Evolutionary conservation across 2,113 vertebrate species (phyloP).

Genomic region (Sporophila hypoxantha): DNA sequence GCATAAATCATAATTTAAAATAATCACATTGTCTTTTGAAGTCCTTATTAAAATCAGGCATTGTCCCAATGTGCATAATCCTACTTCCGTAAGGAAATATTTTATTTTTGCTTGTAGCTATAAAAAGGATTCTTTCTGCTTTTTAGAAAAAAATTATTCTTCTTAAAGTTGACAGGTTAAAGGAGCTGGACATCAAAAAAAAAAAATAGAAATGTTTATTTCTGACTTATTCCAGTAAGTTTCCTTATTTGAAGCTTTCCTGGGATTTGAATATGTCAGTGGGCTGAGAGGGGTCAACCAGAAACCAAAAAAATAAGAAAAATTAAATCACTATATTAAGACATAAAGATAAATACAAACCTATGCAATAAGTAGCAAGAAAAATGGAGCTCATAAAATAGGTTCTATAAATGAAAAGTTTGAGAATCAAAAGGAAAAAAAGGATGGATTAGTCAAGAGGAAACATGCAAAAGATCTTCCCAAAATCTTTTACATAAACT

Average conservation of each 20-base stretch:
- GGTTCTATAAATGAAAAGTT: background rate
- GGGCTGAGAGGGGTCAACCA: background rate
- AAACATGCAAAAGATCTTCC: background rate
- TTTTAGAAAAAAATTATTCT: background rate
- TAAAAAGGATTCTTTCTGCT: conserved; percentile 19
- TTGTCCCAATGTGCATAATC: background rate
- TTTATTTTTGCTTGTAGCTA: background rate
- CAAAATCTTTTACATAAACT: background rate
- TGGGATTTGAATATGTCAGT: background rate
- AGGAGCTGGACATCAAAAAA: background rate
- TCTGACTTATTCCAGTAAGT: background rate
- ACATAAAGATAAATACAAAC: background rate
- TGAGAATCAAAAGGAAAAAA: background rate
- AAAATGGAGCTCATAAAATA: background rate
- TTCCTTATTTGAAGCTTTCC: background rate
- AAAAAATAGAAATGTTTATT: background rate
- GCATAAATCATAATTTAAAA: conserved; percentile 35
- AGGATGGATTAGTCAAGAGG: background rate
- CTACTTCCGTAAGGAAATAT: background rate
- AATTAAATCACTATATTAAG: background rate
- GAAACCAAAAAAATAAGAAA: background rate
- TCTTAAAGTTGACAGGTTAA: background rate
- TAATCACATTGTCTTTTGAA: conserved; percentile 37
- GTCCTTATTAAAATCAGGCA: conserved; percentile 24
- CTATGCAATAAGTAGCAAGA: background rate